Evolutionary conservation across 2,888 invertebrate species (phyloP).

Genomic region (Dryadula phaetusa): DNA sequence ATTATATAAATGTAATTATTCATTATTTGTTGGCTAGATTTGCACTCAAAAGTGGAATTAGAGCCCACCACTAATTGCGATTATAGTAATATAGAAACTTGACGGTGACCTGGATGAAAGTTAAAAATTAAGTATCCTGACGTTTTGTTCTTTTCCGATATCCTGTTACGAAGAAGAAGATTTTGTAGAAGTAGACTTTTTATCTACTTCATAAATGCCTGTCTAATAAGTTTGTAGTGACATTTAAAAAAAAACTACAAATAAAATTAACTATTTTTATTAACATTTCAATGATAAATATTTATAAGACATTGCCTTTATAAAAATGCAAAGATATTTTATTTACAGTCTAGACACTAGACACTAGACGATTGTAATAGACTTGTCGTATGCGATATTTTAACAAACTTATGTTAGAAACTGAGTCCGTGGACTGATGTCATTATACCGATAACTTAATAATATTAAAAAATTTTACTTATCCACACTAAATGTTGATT

Average conservation of each 20-base stretch:
- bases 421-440: conserved; percentile 13
- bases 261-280: conserved; percentile 3
- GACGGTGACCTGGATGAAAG: too few species aligned
- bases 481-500: neutral
- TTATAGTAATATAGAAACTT: too few species aligned
- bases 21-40: too few species aligned
- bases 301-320: conserved; percentile 21
- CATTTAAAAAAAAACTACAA: conserved; percentile 11
- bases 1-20: too few species aligned
- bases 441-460: conserved; percentile 12
- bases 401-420: conserved; percentile 9
- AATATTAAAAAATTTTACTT: neutral
- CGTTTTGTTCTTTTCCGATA: too few species aligned
- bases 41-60: too few species aligned
- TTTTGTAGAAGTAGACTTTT: neutral
- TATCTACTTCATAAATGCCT: neutral
- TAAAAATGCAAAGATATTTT: conserved; percentile 25
- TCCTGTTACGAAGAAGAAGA: too few species aligned
- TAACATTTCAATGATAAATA: conserved; percentile 11
- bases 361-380: conserved; percentile 13
- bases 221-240: neutral
- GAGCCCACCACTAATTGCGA: neutral
- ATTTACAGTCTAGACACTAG: conserved; percentile 33
- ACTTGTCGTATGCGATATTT: conserved; percentile 21
- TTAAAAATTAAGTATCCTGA: too few species aligned